Percentiles rank a stretch among this genome's conserved stretches.
Evolutionary conservation across 2,888 invertebrate species (phyloP).

Genomic region (Gymnoscelis rufifasciata): DNA sequence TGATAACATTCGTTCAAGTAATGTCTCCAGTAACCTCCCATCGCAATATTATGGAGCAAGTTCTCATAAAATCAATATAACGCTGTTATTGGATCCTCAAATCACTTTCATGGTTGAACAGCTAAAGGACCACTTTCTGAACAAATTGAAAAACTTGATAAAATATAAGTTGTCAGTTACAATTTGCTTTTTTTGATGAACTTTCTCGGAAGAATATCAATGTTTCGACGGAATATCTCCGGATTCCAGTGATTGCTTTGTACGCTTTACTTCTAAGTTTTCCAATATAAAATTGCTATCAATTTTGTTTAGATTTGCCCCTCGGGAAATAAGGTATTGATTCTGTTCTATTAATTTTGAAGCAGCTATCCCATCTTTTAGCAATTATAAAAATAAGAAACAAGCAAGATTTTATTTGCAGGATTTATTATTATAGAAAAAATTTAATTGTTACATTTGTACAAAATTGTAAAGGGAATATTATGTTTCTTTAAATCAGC

Average conservation of each 20-base stretch:
- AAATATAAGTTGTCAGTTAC: conserved; percentile 6
- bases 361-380: too few species aligned
- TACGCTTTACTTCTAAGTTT: too few species aligned
- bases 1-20: not conserved
- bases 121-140: conserved; percentile 10
- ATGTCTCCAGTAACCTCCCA: not conserved
- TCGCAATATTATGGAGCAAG: not conserved
- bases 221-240: not conserved
- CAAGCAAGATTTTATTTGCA: too few species aligned
- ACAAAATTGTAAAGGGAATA: too few species aligned
- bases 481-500: too few species aligned
- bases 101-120: conserved; percentile 20
- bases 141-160: conserved; percentile 9
- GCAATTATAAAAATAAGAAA: too few species aligned
- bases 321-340: not conserved
- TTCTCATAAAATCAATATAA: conserved; percentile 17
- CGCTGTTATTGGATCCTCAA: conserved; percentile 42
- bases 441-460: too few species aligned
- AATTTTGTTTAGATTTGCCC: too few species aligned
- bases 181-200: conserved; percentile 7
- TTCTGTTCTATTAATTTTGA: not conserved
- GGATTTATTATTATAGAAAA: too few species aligned
- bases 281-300: too few species aligned
- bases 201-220: not conserved
- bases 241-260: not conserved